Conservation (phyloP, 2,113 vertebrate genomes). For the Pluvianellus socialis region DNA sequence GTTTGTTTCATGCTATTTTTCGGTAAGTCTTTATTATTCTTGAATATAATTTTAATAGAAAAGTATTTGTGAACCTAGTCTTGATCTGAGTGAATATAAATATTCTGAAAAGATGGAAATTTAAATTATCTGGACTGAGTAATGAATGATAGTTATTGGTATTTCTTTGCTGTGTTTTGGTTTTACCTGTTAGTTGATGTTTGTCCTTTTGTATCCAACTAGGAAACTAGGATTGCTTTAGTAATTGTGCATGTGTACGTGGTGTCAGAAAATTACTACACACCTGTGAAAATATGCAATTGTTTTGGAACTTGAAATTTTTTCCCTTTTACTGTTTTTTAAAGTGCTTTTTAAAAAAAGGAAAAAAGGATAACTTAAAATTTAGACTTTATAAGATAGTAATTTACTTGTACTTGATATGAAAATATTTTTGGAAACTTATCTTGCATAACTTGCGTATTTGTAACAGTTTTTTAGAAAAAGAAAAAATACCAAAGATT, state of each 20-base stretch:
- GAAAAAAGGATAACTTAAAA: neutral
- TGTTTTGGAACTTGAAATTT: neutral
- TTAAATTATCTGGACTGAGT: neutral
- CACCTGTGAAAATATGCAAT: neutral
- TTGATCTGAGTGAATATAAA: neutral
- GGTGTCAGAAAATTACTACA: neutral
- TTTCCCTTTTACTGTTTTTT: neutral
- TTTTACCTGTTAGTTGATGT: neutral
- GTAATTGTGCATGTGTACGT: accelerated
- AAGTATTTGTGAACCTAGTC: neutral
- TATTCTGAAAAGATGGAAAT: neutral
- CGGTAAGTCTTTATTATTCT: neutral
- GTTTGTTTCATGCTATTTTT: neutral
- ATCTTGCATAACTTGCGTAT: neutral
- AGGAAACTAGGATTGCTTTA: neutral
- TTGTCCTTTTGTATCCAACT: neutral
- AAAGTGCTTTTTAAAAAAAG: neutral
- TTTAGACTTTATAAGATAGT: neutral
- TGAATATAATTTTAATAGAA: neutral
- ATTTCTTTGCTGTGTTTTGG: neutral
- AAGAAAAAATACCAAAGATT: neutral
- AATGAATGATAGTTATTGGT: neutral
- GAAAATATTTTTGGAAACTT: neutral
- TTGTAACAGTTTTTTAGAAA: neutral
- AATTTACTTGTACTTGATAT: neutral